Evolutionary conservation across 2,888 invertebrate genomes (phyloP).

Genomic region (Scaeva pyrastri): DNA sequence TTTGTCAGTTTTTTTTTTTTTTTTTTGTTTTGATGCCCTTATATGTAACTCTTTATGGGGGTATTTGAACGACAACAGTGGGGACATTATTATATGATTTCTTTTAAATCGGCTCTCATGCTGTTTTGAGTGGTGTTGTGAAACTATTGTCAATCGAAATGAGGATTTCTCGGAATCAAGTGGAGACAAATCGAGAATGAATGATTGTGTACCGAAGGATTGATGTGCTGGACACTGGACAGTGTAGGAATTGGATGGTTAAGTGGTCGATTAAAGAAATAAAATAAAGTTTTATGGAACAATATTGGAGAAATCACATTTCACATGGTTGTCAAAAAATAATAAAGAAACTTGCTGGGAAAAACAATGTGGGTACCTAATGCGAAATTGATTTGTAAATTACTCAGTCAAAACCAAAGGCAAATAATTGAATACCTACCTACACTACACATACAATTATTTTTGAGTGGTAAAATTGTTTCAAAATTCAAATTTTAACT

Average conservation of each 20-base stretch:
- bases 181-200: background rate
- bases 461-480: too few species aligned
- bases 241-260: background rate
- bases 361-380: too few species aligned
- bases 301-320: too few species aligned
- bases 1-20: background rate
- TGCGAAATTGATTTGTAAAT: too few species aligned
- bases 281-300: background rate
- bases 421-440: too few species aligned
- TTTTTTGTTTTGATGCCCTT: background rate
- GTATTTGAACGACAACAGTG: too few species aligned
- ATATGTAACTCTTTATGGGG: background rate
- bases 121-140: background rate
- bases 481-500: too few species aligned
- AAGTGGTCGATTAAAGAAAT: background rate
- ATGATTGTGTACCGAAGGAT: background rate
- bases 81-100: background rate
- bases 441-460: too few species aligned
- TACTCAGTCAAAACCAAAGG: too few species aligned
- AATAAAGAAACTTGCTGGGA: too few species aligned
- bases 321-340: too few species aligned
- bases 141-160: constrained; percentile 10
- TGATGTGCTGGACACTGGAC: too few species aligned
- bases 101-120: background rate
- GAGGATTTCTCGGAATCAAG: background rate